phyloP scores from a whole-genome alignment of 2,113 vertebrate genomes.

The Oenanthe oenanthe region DNA sequence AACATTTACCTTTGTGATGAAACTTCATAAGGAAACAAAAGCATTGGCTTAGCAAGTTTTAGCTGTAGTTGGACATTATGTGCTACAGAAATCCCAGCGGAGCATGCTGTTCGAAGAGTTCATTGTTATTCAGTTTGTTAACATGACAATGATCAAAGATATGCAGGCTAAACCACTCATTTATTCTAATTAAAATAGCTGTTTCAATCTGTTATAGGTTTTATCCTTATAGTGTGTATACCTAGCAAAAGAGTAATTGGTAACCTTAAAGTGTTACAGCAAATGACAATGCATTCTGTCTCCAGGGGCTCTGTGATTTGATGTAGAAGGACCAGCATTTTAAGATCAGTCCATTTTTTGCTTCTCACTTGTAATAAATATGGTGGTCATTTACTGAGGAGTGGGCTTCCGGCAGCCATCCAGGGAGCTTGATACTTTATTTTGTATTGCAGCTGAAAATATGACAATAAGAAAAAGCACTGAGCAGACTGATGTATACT shows the following conservation, averaged over 20 bases:
- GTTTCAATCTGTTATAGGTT: constrained; percentile 61
- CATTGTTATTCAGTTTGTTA: constrained; percentile 73
- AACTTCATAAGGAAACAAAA: constrained; percentile 31
- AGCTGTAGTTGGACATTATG: constrained; percentile 19
- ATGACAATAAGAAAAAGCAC: not conserved
- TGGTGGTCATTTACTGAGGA: not conserved
- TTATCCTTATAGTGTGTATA: constrained; percentile 44
- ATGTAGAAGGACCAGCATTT: not conserved
- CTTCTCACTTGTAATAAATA: not conserved
- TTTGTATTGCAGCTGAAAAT: constrained; percentile 9
- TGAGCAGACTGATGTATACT: not conserved
- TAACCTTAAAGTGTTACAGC: constrained; percentile 10
- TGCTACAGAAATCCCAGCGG: constrained; percentile 35
- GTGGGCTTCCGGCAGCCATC: not conserved
- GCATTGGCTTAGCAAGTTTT: constrained; percentile 3
- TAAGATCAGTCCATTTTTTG: not conserved
- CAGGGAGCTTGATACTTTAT: not conserved
- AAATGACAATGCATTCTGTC: not conserved
- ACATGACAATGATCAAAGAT: constrained; percentile 66
- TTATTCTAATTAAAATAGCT: constrained; percentile 76
- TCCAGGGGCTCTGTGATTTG: not conserved
- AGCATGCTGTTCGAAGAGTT: constrained; percentile 32
- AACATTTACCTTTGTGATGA: constrained; percentile 53
- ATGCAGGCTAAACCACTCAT: constrained; percentile 53
- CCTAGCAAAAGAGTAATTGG: constrained; percentile 12